These are phyloP conservation scores for Prionailurus viverrinus DNA, from an alignment of 2,113 vertebrate genomes.

Conservation along the genomic window DNA sequence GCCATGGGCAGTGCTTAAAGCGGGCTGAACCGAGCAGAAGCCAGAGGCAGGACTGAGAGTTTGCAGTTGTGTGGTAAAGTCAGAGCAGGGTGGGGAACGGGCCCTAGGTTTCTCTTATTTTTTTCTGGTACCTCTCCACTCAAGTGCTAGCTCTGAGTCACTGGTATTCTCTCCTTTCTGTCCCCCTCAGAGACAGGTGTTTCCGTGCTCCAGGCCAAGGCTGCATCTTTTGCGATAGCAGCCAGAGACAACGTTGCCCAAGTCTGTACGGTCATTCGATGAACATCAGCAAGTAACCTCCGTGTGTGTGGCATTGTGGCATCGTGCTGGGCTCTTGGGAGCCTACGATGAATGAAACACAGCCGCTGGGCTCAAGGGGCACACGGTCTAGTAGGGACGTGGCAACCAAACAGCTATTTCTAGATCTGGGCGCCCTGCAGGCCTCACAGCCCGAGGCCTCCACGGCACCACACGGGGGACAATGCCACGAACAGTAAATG, in stretches of 20 bases:
- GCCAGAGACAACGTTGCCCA: background rate
- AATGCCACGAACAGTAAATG: rapidly evolving
- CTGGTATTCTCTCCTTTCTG: background rate
- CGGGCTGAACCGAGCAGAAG: background rate
- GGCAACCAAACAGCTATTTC: no score
- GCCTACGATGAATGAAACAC: background rate
- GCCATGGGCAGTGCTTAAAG: background rate
- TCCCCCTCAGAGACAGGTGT: background rate
- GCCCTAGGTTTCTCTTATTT: background rate
- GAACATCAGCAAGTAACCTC: background rate
- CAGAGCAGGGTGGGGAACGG: background rate
- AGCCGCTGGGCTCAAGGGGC: background rate
- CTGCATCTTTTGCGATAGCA: background rate
- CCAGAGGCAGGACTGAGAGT: no score
- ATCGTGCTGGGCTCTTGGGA: background rate
- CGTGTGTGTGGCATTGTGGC: background rate
- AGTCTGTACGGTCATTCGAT: background rate
- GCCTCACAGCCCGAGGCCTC: background rate
- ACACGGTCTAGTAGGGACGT: background rate
- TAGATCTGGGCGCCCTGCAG: background rate
- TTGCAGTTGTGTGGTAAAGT: background rate
- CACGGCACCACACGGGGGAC: background rate
- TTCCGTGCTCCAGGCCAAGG: background rate
- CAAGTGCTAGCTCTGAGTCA: no score
- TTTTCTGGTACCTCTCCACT: background rate